These are phyloP conservation scores for Cercopithecus mona DNA, from an alignment of 2,113 vertebrate genomes.

Conservation along the genomic window DNA sequence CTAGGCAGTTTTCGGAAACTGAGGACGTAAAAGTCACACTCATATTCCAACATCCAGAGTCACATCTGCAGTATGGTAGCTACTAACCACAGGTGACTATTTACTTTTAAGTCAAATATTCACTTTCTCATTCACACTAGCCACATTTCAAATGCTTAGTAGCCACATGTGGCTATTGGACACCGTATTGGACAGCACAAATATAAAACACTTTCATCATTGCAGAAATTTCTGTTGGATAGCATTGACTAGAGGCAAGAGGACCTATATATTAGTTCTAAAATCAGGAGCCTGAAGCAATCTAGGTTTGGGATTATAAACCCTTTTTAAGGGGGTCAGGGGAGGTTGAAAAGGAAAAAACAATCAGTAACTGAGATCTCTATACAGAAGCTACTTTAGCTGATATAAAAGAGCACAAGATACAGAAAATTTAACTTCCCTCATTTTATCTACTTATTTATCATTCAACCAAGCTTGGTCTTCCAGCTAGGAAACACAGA, in stretches of 20 bases:
- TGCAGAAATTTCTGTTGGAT: neutral
- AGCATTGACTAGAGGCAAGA: neutral
- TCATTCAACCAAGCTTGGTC: neutral
- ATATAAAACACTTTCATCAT: neutral
- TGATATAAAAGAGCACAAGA: neutral
- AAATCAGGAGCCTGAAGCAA: neutral
- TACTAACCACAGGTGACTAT: neutral
- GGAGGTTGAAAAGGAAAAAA: neutral
- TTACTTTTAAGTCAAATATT: neutral
- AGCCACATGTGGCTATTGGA: neutral
- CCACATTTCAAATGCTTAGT: neutral
- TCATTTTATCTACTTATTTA: neutral
- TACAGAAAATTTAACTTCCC: neutral
- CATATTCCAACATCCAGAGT: neutral
- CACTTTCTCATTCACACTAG: neutral
- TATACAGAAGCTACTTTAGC: neutral
- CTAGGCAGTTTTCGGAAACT: neutral
- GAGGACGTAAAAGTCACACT: neutral
- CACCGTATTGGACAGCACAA: neutral
- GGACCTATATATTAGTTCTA: neutral
- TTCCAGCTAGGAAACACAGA: neutral
- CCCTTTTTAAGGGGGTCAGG: neutral
- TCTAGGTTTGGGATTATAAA: neutral
- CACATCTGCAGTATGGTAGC: neutral
- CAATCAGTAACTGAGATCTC: neutral